Conservation (phyloP, 2,888 invertebrate genomes). For the Calephelis perditalis region DNA sequence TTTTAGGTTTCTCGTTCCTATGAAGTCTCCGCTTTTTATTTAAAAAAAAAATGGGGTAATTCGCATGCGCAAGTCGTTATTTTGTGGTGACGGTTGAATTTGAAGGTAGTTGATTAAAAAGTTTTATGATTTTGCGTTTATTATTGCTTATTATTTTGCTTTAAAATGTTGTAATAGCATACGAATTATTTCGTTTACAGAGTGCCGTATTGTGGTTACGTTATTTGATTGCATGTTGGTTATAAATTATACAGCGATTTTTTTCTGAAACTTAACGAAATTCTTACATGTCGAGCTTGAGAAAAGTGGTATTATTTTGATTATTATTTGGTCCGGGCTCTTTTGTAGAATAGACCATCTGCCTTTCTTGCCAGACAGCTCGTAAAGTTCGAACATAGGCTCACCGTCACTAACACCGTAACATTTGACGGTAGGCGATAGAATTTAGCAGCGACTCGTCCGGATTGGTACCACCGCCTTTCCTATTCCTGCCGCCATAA, state of each 20-base stretch:
- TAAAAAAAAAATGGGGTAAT: slow-evolving; percentile 40
- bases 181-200: slow-evolving; percentile 54
- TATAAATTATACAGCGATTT: slow-evolving; percentile 5
- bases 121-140: slow-evolving; percentile 57
- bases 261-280: background rate
- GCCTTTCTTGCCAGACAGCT: no score
- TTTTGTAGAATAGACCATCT: no score
- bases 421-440: no score
- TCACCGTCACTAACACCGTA: no score
- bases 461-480: no score
- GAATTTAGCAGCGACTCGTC: no score
- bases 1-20: slow-evolving; percentile 40
- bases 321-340: no score
- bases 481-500: no score
- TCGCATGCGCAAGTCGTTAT: slow-evolving; percentile 60
- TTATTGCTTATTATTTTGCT: slow-evolving; percentile 63
- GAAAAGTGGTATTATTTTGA: no score
- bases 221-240: slow-evolving; percentile 53
- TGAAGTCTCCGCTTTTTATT: slow-evolving; percentile 38
- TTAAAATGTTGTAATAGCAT: slow-evolving; percentile 56
- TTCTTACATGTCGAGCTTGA: background rate
- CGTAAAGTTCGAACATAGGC: no score
- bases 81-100: slow-evolving; percentile 65
- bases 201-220: slow-evolving; percentile 48
- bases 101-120: slow-evolving; percentile 43